Conservation (phyloP, 2,113 vertebrate species). For the Illadopsis cleaveri region DNA sequence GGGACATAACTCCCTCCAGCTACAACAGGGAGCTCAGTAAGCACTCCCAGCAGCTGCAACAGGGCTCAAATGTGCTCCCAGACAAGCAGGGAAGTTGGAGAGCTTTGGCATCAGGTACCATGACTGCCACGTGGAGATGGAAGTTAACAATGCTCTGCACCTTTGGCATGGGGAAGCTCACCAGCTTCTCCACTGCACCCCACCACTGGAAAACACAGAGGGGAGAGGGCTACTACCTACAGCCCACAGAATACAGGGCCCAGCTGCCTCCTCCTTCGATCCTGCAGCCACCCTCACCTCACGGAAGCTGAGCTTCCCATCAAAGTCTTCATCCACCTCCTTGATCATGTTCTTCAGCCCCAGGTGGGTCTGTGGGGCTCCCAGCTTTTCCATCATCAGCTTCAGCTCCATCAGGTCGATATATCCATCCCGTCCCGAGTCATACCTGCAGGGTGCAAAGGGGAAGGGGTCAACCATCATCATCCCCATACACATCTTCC, state of each 20-base stretch:
- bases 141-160: background rate
- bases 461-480: background rate
- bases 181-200: background rate
- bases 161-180: background rate
- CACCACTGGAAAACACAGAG: background rate
- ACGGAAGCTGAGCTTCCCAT: slow-evolving; percentile 78
- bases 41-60: background rate
- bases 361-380: slow-evolving; percentile 79
- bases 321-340: slow-evolving; percentile 82
- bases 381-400: slow-evolving; percentile 83
- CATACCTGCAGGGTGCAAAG: slow-evolving; percentile 60
- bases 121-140: fast-evolving
- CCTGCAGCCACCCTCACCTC: slow-evolving; percentile 61
- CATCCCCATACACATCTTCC: background rate
- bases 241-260: background rate
- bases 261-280: background rate
- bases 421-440: slow-evolving; percentile 75
- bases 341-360: slow-evolving; percentile 82
- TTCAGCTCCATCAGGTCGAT: slow-evolving; percentile 82
- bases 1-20: background rate
- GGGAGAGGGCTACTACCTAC: background rate
- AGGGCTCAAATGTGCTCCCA: background rate
- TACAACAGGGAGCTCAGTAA: background rate
- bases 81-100: background rate
- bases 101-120: background rate